phyloP scores from a whole-genome alignment of 2,113 vertebrate species.

The Cryptotis parvus region DNA sequence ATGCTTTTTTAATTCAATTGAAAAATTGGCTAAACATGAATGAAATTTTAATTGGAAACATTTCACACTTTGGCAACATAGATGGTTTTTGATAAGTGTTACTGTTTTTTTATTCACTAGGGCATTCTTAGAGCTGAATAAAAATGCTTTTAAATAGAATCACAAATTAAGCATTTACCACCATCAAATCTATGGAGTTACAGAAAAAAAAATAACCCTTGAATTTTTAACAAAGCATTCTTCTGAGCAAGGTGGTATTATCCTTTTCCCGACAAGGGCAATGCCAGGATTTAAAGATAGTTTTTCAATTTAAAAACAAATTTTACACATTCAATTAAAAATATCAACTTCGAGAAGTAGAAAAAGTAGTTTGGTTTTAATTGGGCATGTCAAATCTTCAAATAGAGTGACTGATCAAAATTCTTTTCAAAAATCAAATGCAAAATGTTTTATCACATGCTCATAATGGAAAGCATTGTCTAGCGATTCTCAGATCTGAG shows the following conservation, averaged over 20 bases:
- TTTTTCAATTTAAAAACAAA: not conserved
- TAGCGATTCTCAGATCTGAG: not conserved
- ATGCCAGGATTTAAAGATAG: conserved; percentile 2
- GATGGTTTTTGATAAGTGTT: conserved; percentile 88
- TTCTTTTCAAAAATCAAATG: conserved; percentile 5
- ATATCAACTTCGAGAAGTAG: not conserved
- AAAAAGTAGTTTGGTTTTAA: not conserved
- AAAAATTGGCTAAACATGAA: conserved; percentile 91
- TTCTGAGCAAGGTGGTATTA: not conserved
- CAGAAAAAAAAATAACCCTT: not conserved
- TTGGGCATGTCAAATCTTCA: conserved; percentile 2
- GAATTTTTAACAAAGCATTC: conserved; percentile 19
- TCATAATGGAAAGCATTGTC: not conserved
- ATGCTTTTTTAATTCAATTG: conserved; percentile 91
- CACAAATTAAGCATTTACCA: conserved; percentile 70
- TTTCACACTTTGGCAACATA: conserved; percentile 87
- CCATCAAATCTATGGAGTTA: conserved; percentile 12
- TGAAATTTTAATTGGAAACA: conserved; percentile 92
- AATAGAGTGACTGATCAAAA: conserved; percentile 47
- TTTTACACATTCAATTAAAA: conserved; percentile 38
- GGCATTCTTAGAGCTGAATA: conserved; percentile 68
- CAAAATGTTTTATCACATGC: not conserved
- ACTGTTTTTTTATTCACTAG: conserved; percentile 80
- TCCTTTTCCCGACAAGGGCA: not conserved
- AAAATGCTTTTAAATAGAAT: conserved; percentile 78